A percentile compares a stretch with the other conserved stretches of the same genome.
Conservation (phyloP, 64 coral and sea anemone genomes). For the Actinia equina region DNA sequence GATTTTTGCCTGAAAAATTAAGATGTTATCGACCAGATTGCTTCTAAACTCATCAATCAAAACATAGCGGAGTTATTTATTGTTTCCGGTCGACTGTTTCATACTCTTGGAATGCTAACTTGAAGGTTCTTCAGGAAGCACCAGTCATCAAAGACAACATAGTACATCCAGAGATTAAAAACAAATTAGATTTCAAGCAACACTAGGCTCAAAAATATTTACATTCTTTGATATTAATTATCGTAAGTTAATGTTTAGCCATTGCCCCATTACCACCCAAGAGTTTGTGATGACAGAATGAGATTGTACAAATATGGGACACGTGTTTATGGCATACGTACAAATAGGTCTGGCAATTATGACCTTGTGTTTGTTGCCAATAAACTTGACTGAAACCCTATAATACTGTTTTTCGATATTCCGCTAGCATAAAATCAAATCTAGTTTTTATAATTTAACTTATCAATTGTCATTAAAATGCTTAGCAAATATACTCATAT, state of each 20-base stretch:
- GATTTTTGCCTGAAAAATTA: not conserved
- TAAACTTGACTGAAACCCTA: not conserved
- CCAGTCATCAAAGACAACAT: not conserved
- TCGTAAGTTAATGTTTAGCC: not conserved
- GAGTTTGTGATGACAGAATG: not conserved
- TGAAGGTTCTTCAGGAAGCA: not conserved
- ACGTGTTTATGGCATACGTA: not conserved
- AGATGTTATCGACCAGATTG: not conserved
- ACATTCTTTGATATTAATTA: not conserved
- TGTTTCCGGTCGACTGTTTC: not conserved
- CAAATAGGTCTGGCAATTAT: not conserved
- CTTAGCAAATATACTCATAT: no score
- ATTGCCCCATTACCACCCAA: not conserved
- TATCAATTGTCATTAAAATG: no score
- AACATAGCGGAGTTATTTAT: not conserved
- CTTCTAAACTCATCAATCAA: not conserved
- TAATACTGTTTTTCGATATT: not conserved
- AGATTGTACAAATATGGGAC: not conserved
- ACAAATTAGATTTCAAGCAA: not conserved
- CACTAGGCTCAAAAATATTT: not conserved
- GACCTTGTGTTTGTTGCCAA: not conserved
- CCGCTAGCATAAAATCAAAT: not conserved
- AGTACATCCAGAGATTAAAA: not conserved
- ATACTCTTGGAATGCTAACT: not conserved
- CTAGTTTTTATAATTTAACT: no score